Base-by-base conservation (phyloP, 2,888 invertebrate species). In the Idaea aversata region DNA sequence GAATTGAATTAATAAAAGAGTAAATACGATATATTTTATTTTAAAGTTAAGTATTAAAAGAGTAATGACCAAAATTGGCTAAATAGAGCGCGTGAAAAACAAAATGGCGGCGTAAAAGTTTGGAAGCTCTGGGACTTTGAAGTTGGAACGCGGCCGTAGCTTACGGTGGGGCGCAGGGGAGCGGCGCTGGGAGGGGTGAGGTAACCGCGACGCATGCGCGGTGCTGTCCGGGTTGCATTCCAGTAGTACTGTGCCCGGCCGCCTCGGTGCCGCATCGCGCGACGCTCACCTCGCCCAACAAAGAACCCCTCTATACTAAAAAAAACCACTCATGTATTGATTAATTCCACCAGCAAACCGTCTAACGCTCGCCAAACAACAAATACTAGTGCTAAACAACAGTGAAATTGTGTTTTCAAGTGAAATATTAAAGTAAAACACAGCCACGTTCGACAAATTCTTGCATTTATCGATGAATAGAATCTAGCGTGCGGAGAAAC, bases 261-360 rank as follows among this genome's bases (percentile, higher is more conserved):
- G 85, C 86, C 84, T 88, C 83, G 74, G 84, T 88, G 89, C 76
- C 72, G 71, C 74, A 77, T 58, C 72, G 66, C 85, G 86, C 86
- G 86, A 76, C 88, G 83, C 84, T 80, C 83, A 84, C 79, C 83
- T 47, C 47, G 47, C 84, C 85, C 87, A 91, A 93, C 93, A 93
- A 93, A 93, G 93, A 90, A 91, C 87, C 88, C 86, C 85, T 86
- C 86, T 88, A 90, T 89, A 91, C 88, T 90, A 91, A 92, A 92
- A 74, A 59, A 90, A 92, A 91, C 88, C 89, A 88, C 90, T 93
- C 91, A 93, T 93, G 92, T 93, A 93, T 93, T 91, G 93, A 93
- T 93, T 93, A 90, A 92, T 92, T 90, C 80, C 85, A 83, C 83
- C 88, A 83, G 83, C 88, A 87, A 84, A 82, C 80, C 47, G 47